Conservation (phyloP, 2,888 invertebrate species). For the Neoitamus cyanurus region DNA sequence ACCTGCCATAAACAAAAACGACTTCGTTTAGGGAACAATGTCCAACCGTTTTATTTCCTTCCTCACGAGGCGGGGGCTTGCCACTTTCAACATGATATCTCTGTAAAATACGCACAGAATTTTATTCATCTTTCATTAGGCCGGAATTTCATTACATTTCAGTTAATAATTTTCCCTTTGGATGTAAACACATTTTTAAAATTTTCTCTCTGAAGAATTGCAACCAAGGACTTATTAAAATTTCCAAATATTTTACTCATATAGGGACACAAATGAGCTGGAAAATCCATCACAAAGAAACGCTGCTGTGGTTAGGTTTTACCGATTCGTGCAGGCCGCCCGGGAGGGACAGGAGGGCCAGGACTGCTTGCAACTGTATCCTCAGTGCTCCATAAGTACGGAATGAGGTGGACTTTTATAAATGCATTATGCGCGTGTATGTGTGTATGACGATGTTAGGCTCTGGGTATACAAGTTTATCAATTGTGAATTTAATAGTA, state of each 20-base stretch:
- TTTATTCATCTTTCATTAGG: neutral
- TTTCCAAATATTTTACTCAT: slow-evolving; percentile 53
- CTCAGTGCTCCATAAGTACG: slow-evolving; percentile 77
- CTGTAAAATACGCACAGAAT: neutral
- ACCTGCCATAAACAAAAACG: neutral
- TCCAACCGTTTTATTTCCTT: neutral
- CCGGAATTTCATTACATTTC: neutral
- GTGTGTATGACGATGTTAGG: slow-evolving; percentile 21
- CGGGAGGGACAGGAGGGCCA: slow-evolving; percentile 85
- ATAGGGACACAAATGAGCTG: slow-evolving; percentile 83
- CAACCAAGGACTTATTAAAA: neutral
- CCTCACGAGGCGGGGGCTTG: too few species aligned
- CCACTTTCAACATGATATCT: too few species aligned
- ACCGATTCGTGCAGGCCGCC: slow-evolving; percentile 83
- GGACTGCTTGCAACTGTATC: slow-evolving; percentile 77
- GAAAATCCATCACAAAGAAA: slow-evolving; percentile 76
- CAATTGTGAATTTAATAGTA: neutral
- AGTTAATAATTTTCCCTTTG: neutral
- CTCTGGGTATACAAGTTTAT: neutral
- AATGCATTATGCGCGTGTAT: neutral
- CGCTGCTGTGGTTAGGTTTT: slow-evolving; percentile 78
- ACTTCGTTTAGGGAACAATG: neutral
- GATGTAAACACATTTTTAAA: neutral
- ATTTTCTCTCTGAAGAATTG: neutral
- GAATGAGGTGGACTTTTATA: slow-evolving; percentile 63